Percentiles rank a stretch among this genome's conserved stretches.
Conservation (phyloP, 2,888 invertebrate species). For the Amblyjoppa fuscipennis region DNA sequence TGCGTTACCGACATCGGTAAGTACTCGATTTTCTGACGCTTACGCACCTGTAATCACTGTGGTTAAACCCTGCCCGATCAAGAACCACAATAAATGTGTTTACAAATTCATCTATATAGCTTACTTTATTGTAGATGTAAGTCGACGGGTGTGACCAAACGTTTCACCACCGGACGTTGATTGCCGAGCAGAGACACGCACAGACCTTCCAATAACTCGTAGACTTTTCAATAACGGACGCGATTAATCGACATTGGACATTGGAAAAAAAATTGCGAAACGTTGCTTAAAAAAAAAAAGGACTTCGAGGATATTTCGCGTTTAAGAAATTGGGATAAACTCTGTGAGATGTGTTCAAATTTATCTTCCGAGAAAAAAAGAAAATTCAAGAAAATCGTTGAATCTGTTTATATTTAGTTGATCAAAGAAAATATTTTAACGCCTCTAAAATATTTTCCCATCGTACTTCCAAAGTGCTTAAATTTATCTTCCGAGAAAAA, state of each 20-base stretch:
- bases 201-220: neutral
- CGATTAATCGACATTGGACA: neutral
- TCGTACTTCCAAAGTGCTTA: neutral
- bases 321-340: neutral
- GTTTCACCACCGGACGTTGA: slow-evolving; percentile 11
- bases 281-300: neutral
- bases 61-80: neutral
- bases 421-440: too few species aligned
- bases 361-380: neutral
- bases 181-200: neutral
- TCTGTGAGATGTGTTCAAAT: neutral
- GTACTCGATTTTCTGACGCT: neutral
- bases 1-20: neutral
- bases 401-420: too few species aligned
- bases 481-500: neutral
- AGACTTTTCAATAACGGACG: neutral
- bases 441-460: neutral
- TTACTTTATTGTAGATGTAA: neutral
- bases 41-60: neutral
- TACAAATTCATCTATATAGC: neutral
- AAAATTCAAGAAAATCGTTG: neutral
- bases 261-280: neutral
- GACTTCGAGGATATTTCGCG: neutral
- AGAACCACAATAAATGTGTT: neutral
- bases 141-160: slow-evolving; percentile 1